Evolutionary conservation across 2,888 invertebrate species (phyloP).

Genomic region (Neelides folsomi): DNA sequence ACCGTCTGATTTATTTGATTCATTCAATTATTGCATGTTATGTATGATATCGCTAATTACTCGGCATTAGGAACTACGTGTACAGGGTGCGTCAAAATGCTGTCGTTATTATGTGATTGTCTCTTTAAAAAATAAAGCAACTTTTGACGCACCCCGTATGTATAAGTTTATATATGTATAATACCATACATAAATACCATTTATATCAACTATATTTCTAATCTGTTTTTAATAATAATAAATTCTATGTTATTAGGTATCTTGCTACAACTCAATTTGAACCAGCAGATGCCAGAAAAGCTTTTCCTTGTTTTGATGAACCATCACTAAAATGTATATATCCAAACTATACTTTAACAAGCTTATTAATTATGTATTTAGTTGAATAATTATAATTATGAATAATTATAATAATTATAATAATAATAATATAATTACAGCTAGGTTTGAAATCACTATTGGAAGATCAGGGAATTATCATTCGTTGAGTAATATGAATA

Average conservation of each 20-base stretch:
- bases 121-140: no score
- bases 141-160: no score
- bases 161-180: no score
- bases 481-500: constrained; percentile 23
- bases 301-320: constrained; percentile 30
- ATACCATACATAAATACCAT: no score
- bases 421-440: constrained; percentile 10
- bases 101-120: no score
- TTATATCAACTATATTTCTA: no score
- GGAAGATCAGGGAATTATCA: constrained; percentile 18
- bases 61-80: not conserved
- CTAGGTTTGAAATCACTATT: constrained; percentile 23
- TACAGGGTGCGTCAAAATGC: not conserved
- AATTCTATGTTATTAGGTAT: constrained; percentile 8
- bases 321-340: constrained; percentile 11
- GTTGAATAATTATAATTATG: no score
- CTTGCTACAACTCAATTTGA: constrained; percentile 23
- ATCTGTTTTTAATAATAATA: not conserved
- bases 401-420: no score
- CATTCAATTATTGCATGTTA: no score
- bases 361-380: no score
- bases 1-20: no score
- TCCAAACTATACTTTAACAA: not conserved
- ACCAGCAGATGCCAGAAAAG: constrained; percentile 15
- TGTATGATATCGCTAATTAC: no score